Conservation (phyloP, 1,140 invertebrate species). For the Zaprionus africanus region DNA sequence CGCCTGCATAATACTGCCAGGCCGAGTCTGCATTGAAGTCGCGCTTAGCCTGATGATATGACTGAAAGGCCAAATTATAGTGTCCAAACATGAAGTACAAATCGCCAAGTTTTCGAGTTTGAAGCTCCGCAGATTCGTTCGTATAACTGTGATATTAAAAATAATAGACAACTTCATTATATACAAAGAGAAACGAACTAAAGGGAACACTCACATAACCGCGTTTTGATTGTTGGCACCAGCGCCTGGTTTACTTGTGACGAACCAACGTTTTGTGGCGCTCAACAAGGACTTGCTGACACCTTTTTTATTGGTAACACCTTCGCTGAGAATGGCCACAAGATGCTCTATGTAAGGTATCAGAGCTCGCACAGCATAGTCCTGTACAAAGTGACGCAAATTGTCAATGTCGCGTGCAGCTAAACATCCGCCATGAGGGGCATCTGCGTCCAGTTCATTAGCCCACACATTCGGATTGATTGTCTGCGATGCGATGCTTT, state of each 20-base stretch:
- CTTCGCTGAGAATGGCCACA: constrained; percentile 92
- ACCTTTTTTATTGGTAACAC: constrained; percentile 94
- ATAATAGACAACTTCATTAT: neutral
- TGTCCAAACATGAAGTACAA: constrained; percentile 98
- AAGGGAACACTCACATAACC: constrained; percentile 88
- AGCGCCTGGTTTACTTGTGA: constrained; percentile 92
- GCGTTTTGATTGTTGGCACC: constrained; percentile 89
- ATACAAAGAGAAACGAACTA: neutral
- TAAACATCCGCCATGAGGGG: constrained; percentile 90
- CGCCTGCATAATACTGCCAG: constrained; percentile 98
- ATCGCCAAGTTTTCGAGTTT: constrained; percentile 96
- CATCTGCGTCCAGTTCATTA: constrained; percentile 85
- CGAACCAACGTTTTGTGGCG: constrained; percentile 98
- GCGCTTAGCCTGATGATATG: constrained; percentile 97
- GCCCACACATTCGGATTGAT: constrained; percentile 87
- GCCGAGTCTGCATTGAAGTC: constrained; percentile 98
- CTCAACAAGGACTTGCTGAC: constrained; percentile 96
- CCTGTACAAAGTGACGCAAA: constrained; percentile 93
- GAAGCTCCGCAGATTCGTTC: constrained; percentile 95
- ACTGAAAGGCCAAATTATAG: constrained; percentile 95
- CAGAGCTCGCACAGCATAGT: constrained; percentile 94
- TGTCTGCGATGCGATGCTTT: constrained; percentile 85
- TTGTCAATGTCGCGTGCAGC: constrained; percentile 93
- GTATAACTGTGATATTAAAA: constrained; percentile 88
- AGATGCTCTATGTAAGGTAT: constrained; percentile 96